Evolutionary conservation across 1,140 invertebrate genomes (phyloP), one percentile per base, ranked within the genome.

Genomic region (Ceratosolen fusciceps): DNA sequence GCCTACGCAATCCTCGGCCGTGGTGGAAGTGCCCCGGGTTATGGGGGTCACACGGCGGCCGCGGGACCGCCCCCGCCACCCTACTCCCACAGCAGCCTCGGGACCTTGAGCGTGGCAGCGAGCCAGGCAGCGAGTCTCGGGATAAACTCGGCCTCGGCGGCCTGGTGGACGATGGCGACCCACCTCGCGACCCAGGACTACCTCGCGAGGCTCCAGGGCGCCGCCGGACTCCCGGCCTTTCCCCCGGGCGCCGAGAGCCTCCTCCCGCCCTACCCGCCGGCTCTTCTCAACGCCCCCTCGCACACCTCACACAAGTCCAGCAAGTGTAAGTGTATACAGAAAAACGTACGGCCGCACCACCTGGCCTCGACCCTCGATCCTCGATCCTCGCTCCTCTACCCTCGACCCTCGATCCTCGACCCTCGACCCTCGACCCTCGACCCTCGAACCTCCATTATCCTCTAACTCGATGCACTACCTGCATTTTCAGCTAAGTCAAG

Each of bases 91-190:
- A 91, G 88, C 88, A 91, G 87, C 76, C 93, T 94, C 74, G 94
- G 94, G 77, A 95, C 95, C 58, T 92, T 96, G 81, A 94, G 94
- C 79, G 95, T 95, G 76, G 95, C 94, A 39, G 95, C 95, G 74
- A 95, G 93, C 87, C 95, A 96, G 89, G 95, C 95, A 39, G 95
- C 95, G 49, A 95, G 94, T 85, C 89, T 96, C 82, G 93, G 92
- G 85, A 90, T 90, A 54, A 90, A 89, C 83, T 83, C 89, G 87
- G 76, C 90, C 92, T 95, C 94, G 89, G 94, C 94, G 82, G 94
- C 94, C 78, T 96, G 96, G 96, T 96, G 95, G 95, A 95, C 94
- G 31, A 96, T 96, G 95, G 95, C 95, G 31, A 95, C 94, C 39
- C 95, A 96, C 84, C 88, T 96, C 77, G 95, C 95, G 21, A 95